phyloP scores from a whole-genome alignment of 2,797 vertebrate genomes.

The Onychomys arenicola region DNA sequence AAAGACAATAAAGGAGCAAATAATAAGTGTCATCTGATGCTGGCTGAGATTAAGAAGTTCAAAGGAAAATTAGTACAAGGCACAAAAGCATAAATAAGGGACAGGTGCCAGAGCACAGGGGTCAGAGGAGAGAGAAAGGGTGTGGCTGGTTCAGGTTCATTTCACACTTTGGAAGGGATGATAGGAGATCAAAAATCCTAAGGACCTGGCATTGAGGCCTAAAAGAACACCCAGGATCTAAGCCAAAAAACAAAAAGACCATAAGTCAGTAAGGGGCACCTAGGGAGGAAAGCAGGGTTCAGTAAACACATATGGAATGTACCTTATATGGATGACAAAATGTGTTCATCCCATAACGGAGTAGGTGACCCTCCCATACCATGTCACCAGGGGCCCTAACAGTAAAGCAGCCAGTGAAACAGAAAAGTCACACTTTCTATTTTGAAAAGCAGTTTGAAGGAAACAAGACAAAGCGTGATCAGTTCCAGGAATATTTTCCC shows the following conservation, averaged over 20 bases:
- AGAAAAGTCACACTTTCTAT: slow-evolving; percentile 41
- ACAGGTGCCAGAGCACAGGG: background rate
- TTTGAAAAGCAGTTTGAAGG: slow-evolving; percentile 39
- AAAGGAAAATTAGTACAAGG: background rate
- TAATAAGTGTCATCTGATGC: background rate
- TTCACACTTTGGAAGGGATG: background rate
- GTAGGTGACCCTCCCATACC: background rate
- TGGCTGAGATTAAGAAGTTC: background rate
- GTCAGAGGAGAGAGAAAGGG: background rate
- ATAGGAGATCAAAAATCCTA: background rate
- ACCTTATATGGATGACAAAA: slow-evolving; percentile 22
- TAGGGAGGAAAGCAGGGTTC: background rate
- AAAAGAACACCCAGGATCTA: slow-evolving; percentile 44
- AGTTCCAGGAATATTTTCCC: slow-evolving; percentile 25
- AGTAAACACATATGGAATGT: slow-evolving; percentile 56
- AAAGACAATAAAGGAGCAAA: slow-evolving; percentile 20
- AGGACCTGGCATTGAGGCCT: slow-evolving; percentile 48
- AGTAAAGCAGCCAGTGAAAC: background rate
- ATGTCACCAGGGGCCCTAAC: background rate
- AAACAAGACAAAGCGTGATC: slow-evolving; percentile 45
- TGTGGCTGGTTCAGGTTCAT: background rate
- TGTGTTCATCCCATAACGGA: background rate
- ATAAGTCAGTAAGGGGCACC: background rate
- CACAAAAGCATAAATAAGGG: background rate
- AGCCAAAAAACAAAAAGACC: slow-evolving; percentile 34